phyloP scores from a whole-genome alignment of 1,140 invertebrate species.

The Palaemon carinicauda region DNA sequence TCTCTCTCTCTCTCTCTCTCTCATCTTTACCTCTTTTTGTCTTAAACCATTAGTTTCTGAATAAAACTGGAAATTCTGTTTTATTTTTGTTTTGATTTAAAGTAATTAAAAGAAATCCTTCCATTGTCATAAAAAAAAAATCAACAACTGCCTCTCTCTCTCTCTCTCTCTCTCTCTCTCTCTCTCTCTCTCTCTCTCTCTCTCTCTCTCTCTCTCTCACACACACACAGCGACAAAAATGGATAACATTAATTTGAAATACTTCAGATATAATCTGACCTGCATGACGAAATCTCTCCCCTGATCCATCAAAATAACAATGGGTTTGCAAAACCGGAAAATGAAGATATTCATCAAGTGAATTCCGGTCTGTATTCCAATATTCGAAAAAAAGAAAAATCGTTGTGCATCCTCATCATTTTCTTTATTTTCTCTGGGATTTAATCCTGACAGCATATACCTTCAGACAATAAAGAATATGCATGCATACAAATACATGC shows the following conservation, averaged over 20 bases:
- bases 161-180: constrained; percentile 14
- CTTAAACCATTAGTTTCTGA: too few species aligned
- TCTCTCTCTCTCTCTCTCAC: constrained; percentile 19
- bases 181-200: background rate
- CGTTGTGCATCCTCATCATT: too few species aligned
- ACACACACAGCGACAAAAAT: too few species aligned
- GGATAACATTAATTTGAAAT: too few species aligned
- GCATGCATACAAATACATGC: background rate
- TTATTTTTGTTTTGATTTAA: background rate
- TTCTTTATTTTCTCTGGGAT: background rate
- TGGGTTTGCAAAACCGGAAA: too few species aligned
- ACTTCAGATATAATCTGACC: background rate
- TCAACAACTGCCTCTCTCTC: background rate
- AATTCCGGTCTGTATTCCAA: background rate
- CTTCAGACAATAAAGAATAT: background rate
- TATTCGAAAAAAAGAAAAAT: background rate
- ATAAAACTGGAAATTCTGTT: too few species aligned
- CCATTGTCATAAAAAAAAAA: too few species aligned
- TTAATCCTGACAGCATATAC: background rate
- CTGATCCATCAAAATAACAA: background rate
- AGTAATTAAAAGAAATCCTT: too few species aligned
- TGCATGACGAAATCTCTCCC: background rate
- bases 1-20: too few species aligned
- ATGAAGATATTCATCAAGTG: too few species aligned
- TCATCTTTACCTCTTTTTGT: too few species aligned